Percentiles rank a stretch among this genome's conserved stretches.
Evolutionary conservation across 2,797 vertebrate genomes (phyloP).

Genomic region (Schizopygopsis pylzovi): DNA sequence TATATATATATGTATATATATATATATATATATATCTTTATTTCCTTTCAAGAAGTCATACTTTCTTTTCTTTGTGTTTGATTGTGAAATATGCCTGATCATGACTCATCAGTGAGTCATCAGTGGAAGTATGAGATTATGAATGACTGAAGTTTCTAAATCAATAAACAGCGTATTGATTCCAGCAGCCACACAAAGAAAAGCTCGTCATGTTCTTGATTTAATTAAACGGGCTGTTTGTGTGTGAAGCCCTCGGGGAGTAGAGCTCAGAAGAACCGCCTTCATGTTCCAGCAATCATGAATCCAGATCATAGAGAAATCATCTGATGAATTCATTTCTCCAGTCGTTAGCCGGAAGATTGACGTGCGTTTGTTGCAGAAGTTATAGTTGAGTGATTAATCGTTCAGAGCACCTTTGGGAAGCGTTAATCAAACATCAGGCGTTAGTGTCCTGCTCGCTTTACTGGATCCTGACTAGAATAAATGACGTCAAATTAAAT

Average conservation of each 20-base stretch:
- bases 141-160: not conserved
- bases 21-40: not conserved
- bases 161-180: not conserved
- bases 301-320: no score
- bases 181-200: not conserved
- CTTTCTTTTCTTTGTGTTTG: not conserved
- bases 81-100: not conserved
- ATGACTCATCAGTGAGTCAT: slow-evolving; percentile 3
- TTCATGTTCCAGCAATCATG: not conserved
- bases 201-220: not conserved
- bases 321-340: not conserved
- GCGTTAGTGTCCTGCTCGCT: not conserved
- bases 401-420: slow-evolving; percentile 66
- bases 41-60: not conserved
- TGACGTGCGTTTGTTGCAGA: slow-evolving; percentile 56
- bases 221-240: not conserved
- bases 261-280: not conserved
- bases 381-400: slow-evolving; percentile 63
- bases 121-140: not conserved
- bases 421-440: slow-evolving; percentile 52
- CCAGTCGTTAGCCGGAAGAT: slow-evolving; percentile 24
- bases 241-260: not conserved
- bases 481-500: not conserved
- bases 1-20: no score
- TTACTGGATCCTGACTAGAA: not conserved